A percentile compares a stretch with the other conserved stretches of the same genome.
These are phyloP conservation scores for Amazona guildingii DNA, from an alignment of 2,113 vertebrate species.

Conservation along the genomic window DNA sequence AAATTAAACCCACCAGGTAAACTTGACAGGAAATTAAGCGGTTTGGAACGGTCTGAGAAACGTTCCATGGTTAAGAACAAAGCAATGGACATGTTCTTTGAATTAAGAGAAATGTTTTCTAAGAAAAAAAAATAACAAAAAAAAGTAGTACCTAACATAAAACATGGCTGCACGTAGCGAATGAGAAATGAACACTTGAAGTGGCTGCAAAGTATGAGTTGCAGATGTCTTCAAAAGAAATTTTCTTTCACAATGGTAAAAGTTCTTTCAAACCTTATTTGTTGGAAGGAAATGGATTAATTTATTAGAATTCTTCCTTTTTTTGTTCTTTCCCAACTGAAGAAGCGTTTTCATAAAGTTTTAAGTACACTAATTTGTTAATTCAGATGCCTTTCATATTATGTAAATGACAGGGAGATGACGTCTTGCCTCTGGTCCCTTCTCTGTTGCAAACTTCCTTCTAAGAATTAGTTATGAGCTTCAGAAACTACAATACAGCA, in stretches of 20 bases:
- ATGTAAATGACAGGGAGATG: neutral
- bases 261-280: neutral
- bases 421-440: neutral
- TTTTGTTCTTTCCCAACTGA: neutral
- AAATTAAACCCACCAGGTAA: constrained; percentile 4
- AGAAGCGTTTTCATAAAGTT: neutral
- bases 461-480: neutral
- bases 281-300: neutral
- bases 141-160: neutral
- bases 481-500: neutral
- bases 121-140: neutral
- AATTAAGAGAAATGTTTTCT: neutral
- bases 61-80: neutral
- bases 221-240: neutral
- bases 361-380: constrained; percentile 15
- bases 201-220: neutral
- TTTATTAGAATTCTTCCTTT: neutral
- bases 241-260: constrained; percentile 1
- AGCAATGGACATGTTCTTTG: neutral
- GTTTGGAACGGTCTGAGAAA: neutral
- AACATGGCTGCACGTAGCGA: neutral
- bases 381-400: neutral
- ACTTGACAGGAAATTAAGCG: constrained; percentile 29
- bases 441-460: neutral
- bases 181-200: neutral